Evolutionary conservation across 2,888 invertebrate genomes (phyloP).

Genomic region (Eristalis pertinax): DNA sequence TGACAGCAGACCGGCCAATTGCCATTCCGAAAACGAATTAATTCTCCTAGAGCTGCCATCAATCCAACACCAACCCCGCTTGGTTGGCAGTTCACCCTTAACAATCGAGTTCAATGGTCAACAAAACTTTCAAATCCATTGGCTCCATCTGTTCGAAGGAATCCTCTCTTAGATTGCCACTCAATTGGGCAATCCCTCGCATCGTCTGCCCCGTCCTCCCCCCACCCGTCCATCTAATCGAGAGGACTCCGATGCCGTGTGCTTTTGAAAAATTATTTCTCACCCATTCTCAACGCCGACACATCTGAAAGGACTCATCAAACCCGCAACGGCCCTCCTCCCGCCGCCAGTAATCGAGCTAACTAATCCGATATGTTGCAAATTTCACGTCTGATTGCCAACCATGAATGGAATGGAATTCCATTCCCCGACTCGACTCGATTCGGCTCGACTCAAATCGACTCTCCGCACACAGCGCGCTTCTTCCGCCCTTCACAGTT

Average conservation of each 20-base stretch:
- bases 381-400: conserved; percentile 72
- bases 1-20: not conserved
- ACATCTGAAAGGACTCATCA: conserved; percentile 48
- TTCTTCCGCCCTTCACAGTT: conserved; percentile 57
- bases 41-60: not conserved
- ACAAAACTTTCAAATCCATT: conserved; percentile 46
- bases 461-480: not conserved
- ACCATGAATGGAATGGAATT: conserved; percentile 67
- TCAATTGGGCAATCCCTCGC: conserved; percentile 43
- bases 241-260: conserved; percentile 5
- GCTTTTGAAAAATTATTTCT: conserved; percentile 55
- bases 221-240: not conserved
- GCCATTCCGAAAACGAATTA: not conserved
- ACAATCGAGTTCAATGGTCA: conserved; percentile 29
- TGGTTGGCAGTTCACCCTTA: not conserved
- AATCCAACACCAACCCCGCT: not conserved
- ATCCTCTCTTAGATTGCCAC: conserved; percentile 41
- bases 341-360: conserved; percentile 57
- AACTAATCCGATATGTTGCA: conserved; percentile 72
- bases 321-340: not conserved
- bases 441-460: not conserved
- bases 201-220: not conserved
- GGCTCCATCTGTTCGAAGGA: conserved; percentile 36
- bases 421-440: conserved; percentile 30
- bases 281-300: conserved; percentile 26